Evolutionary conservation across 2,797 vertebrate genomes (phyloP), one percentile per base, ranked within the genome.

Genomic region (Graptemys geographica): DNA sequence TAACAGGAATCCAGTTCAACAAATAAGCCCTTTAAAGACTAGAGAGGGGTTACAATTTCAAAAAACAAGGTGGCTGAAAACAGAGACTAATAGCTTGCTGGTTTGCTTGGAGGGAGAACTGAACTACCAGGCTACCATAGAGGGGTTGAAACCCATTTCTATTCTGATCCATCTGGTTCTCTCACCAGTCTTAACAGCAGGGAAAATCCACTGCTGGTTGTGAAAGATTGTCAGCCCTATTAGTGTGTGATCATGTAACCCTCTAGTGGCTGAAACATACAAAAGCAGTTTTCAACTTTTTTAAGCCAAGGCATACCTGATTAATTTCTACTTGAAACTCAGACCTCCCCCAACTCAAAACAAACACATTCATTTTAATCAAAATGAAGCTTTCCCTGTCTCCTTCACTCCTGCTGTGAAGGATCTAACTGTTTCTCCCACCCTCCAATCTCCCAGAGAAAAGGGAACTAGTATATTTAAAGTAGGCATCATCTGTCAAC

Each of bases 191-290:
- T 5, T 18, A 15, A 6, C n/a, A 79, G 81, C 13, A 81, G 69
- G 6, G 44, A 33, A 49, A 78, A 33, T 52, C 51, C n/a, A 56
- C 51, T 2, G 37, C 79, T 2, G 11, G 65, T 87, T 69, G 27
- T 16, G 37, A 86, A 88, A 92, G 81, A 16, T 1, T 3, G 81
- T 49, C 49, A 41, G 88, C 87, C 19, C 1, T 33, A 49, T 5
- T 3, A n/a, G 92, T 3, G 33, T 85, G 87, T 52, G 33, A 74
- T 87, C 82, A 57, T 0, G 78, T 87, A 87, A 79, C 95, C 93
- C 94, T 93, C 96, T 96, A 94, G 95, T 79, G 95, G 96, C 4
- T 80, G 2, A 12, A 57, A 8, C 11, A 49, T 47, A 85, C 89
- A 87, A 86, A 53, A 0, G 37, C 92, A 94, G 65, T 37, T n/a